Evolutionary conservation across 2,797 vertebrate species (phyloP).

Genomic region (Craterocephalus amniculus): DNA sequence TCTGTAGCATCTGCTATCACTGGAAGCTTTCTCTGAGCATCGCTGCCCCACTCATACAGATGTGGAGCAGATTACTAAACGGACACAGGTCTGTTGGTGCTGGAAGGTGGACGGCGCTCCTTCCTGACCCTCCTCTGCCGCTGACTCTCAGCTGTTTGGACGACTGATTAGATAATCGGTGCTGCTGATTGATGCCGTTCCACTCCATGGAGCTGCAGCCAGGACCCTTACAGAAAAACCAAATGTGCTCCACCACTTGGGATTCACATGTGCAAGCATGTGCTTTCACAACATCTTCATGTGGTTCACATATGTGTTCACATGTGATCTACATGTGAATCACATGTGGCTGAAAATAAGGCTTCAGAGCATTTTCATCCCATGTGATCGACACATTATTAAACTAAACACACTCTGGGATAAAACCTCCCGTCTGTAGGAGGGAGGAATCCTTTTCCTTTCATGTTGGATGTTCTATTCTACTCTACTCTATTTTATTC

Average conservation of each 20-base stretch:
- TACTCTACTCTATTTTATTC: no score
- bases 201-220: background rate
- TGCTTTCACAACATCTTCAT: no score
- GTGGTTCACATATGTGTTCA: no score
- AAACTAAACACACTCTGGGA: background rate
- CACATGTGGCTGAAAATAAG: no score
- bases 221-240: no score
- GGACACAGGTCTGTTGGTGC: slow-evolving; percentile 17
- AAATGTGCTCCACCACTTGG: no score
- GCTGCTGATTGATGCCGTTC: slow-evolving; percentile 29
- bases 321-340: no score
- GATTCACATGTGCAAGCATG: no score
- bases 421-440: background rate
- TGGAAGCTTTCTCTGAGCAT: slow-evolving; percentile 32
- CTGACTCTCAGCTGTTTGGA: slow-evolving; percentile 23
- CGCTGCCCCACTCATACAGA: slow-evolving; percentile 8
- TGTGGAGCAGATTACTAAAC: slow-evolving; percentile 44
- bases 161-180: slow-evolving; percentile 25
- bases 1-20: slow-evolving; percentile 53
- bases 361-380: no score
- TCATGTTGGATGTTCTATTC: background rate
- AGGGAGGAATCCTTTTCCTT: background rate
- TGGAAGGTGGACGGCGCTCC: slow-evolving; percentile 26
- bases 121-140: slow-evolving; percentile 12
- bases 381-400: no score